Evolutionary conservation across 1,140 invertebrate species (phyloP).

Genomic region (Coelopa frigida): DNA sequence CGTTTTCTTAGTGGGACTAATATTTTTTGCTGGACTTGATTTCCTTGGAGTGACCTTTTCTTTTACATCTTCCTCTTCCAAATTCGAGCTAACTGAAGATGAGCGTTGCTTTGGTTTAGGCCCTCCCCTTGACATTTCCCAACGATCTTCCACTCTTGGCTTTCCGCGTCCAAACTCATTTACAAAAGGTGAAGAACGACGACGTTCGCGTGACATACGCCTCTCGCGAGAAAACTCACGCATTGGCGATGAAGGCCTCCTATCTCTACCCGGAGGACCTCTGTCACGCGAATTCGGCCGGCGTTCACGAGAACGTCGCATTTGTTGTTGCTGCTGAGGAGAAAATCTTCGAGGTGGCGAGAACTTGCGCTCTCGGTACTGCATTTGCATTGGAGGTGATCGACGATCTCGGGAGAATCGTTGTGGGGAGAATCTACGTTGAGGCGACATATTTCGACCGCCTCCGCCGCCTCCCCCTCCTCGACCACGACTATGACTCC

Average conservation of each 20-base stretch:
- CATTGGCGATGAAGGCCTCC: slow-evolving; percentile 18
- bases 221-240: slow-evolving; percentile 13
- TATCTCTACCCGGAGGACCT: slow-evolving; percentile 11
- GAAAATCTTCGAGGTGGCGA: slow-evolving; percentile 32
- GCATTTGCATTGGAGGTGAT: slow-evolving; percentile 21
- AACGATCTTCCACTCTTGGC: slow-evolving; percentile 14
- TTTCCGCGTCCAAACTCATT: too few relatives aligned
- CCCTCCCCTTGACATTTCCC: slow-evolving; percentile 14
- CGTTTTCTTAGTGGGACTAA: neutral
- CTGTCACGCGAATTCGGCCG: slow-evolving; percentile 26
- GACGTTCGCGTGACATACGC: slow-evolving; percentile 7
- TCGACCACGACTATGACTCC: slow-evolving; percentile 14
- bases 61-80: slow-evolving; percentile 12
- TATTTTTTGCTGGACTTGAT: slow-evolving; percentile 5
- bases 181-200: neutral
- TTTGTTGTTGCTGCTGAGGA: slow-evolving; percentile 13
- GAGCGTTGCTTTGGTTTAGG: slow-evolving; percentile 16
- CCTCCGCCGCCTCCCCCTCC: slow-evolving; percentile 13
- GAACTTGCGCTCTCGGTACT: slow-evolving; percentile 24
- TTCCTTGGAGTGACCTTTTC: too few relatives aligned
- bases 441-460: slow-evolving; percentile 19
- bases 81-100: slow-evolving; percentile 19
- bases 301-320: slow-evolving; percentile 13
- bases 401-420: slow-evolving; percentile 35
- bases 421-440: slow-evolving; percentile 23